A percentile compares a stretch with the other conserved stretches of the same genome.
phyloP scores from a whole-genome alignment of 2,888 invertebrate genomes.

The Suillia variegata region DNA sequence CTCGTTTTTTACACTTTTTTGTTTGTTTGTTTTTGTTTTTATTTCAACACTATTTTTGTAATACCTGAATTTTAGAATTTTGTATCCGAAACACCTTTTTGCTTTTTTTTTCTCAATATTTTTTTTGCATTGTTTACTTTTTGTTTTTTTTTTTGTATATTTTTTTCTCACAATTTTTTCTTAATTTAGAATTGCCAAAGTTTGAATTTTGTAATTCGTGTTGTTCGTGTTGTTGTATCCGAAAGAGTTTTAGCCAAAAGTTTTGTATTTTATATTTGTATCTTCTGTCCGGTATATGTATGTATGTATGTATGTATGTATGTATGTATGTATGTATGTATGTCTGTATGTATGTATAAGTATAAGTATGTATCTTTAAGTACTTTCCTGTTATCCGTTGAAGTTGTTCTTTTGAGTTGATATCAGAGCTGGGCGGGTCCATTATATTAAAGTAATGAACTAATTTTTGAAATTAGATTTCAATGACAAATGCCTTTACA shows the following conservation, averaged over 20 bases:
- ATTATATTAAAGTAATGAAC: too few species aligned
- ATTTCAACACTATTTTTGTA: slow-evolving; percentile 32
- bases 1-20: slow-evolving; percentile 11
- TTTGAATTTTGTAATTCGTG: slow-evolving; percentile 28
- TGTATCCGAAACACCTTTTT: slow-evolving; percentile 58
- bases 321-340: not conserved
- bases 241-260: slow-evolving; percentile 20
- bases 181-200: slow-evolving; percentile 34
- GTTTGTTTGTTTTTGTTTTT: slow-evolving; percentile 21
- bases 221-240: slow-evolving; percentile 21
- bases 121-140: slow-evolving; percentile 12
- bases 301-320: slow-evolving; percentile 15
- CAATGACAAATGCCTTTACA: too few species aligned
- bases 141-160: slow-evolving; percentile 25
- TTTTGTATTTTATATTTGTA: slow-evolving; percentile 24
- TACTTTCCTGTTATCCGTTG: slow-evolving; percentile 4
- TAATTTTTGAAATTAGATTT: too few species aligned
- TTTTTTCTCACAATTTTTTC: too few species aligned
- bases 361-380: not conserved
- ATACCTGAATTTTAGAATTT: slow-evolving; percentile 62
- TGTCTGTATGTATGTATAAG: not conserved
- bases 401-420: too few species aligned
- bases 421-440: too few species aligned
- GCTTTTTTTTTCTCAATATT: slow-evolving; percentile 32
- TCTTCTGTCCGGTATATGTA: not conserved